Percentiles rank a stretch among this genome's conserved stretches.
These are phyloP conservation scores for Octomys mimax DNA, from an alignment of 2,797 vertebrate genomes.

Conservation along the genomic window DNA sequence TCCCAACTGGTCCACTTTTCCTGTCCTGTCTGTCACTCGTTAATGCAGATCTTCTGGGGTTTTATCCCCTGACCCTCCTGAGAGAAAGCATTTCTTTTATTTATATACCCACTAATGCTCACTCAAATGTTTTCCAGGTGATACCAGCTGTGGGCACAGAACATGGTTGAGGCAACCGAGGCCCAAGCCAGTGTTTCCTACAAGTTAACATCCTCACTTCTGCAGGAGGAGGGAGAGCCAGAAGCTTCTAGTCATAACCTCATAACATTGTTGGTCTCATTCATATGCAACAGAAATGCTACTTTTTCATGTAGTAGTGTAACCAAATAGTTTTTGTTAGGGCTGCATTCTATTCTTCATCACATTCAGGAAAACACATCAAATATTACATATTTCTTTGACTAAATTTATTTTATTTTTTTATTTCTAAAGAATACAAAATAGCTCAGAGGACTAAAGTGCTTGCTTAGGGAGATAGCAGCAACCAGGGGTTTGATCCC, in stretches of 20 bases:
- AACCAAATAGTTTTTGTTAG: conserved; percentile 16
- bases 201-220: background rate
- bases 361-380: background rate
- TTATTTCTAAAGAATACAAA: too few species aligned
- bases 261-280: background rate
- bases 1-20: background rate
- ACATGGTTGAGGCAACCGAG: background rate
- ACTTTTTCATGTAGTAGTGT: background rate
- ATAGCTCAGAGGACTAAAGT: too few species aligned
- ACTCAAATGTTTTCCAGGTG: background rate
- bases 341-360: background rate
- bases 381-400: background rate
- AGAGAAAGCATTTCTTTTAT: background rate
- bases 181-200: background rate
- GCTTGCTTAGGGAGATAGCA: too few species aligned
- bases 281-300: background rate
- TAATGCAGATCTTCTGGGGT: background rate
- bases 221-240: background rate
- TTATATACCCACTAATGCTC: background rate
- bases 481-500: too few species aligned
- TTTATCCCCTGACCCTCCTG: background rate
- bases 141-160: background rate
- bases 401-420: too few species aligned
- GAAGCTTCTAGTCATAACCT: background rate
- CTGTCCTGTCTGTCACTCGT: background rate